A percentile compares a stretch with the other conserved stretches of the same genome.
phyloP scores from a whole-genome alignment of 2,888 invertebrate genomes.

The Candidula unifasciata region DNA sequence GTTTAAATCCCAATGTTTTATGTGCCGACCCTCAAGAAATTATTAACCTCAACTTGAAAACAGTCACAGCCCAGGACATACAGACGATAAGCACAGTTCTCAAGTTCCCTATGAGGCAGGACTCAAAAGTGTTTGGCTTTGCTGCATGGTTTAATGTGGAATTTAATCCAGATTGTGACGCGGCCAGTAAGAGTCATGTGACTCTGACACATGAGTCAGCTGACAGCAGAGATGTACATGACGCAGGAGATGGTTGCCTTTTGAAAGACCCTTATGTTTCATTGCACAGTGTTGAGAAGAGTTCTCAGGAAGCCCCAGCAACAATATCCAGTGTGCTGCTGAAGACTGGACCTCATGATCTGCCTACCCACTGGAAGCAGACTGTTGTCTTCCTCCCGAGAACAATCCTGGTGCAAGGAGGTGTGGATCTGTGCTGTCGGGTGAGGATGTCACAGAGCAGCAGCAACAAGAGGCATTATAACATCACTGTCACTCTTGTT shows the following conservation, averaged over 20 bases:
- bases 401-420: slow-evolving; percentile 85
- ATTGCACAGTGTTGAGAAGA: neutral
- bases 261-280: neutral
- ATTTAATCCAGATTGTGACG: slow-evolving; percentile 55
- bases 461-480: slow-evolving; percentile 67
- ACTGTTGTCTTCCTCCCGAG: slow-evolving; percentile 90
- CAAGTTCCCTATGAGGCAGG: slow-evolving; percentile 63
- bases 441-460: slow-evolving; percentile 65
- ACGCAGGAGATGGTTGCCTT: neutral
- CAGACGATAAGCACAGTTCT: slow-evolving; percentile 60
- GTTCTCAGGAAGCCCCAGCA: neutral
- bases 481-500: slow-evolving; percentile 67
- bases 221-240: neutral
- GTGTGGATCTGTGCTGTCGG: slow-evolving; percentile 75
- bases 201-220: neutral
- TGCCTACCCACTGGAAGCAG: slow-evolving; percentile 95
- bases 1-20: slow-evolving; percentile 62
- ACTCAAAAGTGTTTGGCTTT: slow-evolving; percentile 73
- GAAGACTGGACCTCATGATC: slow-evolving; percentile 87
- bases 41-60: slow-evolving; percentile 68
- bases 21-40: slow-evolving; percentile 67
- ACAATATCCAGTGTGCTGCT: slow-evolving; percentile 81
- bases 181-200: neutral
- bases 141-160: slow-evolving; percentile 76
- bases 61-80: slow-evolving; percentile 66